These are phyloP conservation scores for Percopsis transmontana DNA, from an alignment of 2,113 vertebrate genomes.

Conservation along the genomic window DNA sequence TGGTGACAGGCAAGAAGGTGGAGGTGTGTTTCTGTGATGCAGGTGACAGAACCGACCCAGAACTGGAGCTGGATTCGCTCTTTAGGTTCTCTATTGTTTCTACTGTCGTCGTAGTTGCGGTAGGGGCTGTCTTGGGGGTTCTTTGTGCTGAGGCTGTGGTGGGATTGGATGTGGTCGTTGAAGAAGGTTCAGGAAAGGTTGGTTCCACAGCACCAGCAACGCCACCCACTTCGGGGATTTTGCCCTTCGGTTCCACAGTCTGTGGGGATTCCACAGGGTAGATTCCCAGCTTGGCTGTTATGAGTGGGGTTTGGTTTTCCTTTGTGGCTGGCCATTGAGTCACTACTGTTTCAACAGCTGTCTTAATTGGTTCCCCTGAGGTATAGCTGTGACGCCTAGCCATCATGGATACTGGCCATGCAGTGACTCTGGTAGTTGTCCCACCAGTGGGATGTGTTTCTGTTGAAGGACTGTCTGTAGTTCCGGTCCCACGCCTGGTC, in stretches of 20 bases:
- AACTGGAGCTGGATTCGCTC: neutral
- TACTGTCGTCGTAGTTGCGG: constrained; percentile 12
- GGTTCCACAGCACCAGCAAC: neutral
- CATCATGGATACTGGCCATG: neutral
- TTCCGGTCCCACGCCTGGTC: constrained; percentile 7
- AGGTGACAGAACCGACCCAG: constrained; percentile 13
- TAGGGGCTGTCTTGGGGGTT: constrained; percentile 15
- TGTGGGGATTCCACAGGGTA: neutral
- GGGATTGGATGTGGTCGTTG: constrained; percentile 12
- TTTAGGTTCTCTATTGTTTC: constrained; percentile 18
- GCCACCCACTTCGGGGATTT: constrained; percentile 15
- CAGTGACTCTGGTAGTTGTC: constrained; percentile 10
- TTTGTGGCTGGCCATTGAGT: neutral
- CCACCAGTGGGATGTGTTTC: constrained; percentile 23
- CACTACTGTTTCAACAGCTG: neutral
- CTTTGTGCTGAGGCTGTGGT: neutral
- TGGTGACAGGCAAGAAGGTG: constrained; percentile 2
- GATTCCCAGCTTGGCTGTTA: neutral
- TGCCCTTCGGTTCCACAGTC: constrained; percentile 10
- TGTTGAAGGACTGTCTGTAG: neutral
- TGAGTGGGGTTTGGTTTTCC: neutral
- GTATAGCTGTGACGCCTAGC: constrained; percentile 17
- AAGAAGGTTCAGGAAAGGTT: neutral
- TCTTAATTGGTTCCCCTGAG: constrained; percentile 17
- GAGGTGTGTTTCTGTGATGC: constrained; percentile 8